Conservation (phyloP, 2,888 invertebrate species). For the Nebria brevicollis region DNA sequence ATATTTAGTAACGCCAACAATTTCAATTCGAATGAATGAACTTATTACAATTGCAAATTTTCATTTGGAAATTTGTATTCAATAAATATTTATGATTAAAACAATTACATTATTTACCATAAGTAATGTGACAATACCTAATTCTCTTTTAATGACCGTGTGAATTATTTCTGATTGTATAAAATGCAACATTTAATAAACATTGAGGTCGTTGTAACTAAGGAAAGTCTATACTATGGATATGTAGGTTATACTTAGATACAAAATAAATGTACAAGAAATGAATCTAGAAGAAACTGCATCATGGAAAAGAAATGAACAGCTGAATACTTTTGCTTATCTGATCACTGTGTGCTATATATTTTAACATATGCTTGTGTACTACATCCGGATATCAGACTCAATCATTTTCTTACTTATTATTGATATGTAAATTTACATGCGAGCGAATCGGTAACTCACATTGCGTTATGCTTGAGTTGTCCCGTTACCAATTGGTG, state of each 20-base stretch:
- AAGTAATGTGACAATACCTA: not conserved
- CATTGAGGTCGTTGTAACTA: not conserved
- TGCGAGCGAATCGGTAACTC: no score
- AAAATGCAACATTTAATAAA: not conserved
- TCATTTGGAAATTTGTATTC: not conserved
- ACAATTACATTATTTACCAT: not conserved
- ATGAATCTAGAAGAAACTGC: not conserved
- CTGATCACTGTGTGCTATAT: no score
- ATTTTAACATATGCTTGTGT: no score
- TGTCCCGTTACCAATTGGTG: no score
- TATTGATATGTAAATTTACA: no score
- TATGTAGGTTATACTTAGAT: not conserved
- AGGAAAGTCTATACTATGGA: not conserved
- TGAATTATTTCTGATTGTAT: not conserved
- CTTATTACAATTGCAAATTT: no score
- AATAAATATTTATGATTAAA: not conserved
- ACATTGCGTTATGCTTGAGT: no score
- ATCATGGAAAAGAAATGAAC: no score
- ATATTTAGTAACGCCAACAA: not conserved
- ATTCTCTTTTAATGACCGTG: not conserved
- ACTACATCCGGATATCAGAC: no score
- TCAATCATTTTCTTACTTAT: no score
- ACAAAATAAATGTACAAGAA: not conserved
- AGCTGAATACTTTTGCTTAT: no score
- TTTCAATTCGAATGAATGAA: no score